Percentiles rank a stretch among this genome's conserved stretches.
Evolutionary conservation across 2,888 invertebrate genomes (phyloP).

Genomic region (Neoitamus cyanurus): DNA sequence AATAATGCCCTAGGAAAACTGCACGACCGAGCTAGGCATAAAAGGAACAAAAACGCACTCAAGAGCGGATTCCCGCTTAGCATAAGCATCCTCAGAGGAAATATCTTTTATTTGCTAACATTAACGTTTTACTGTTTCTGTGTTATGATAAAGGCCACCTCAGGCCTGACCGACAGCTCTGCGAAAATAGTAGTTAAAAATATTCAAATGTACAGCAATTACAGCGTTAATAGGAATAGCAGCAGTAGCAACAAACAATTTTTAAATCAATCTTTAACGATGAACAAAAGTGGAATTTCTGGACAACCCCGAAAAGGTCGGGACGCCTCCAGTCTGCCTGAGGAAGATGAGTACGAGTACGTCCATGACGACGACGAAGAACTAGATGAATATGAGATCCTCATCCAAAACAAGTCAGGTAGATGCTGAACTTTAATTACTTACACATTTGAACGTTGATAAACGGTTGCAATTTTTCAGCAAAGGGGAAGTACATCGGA

Average conservation of each 20-base stretch:
- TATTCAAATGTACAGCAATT: background rate
- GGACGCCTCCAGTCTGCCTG: slow-evolving; percentile 55
- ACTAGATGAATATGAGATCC: slow-evolving; percentile 63
- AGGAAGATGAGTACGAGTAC: slow-evolving; percentile 63
- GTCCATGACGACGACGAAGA: slow-evolving; percentile 64
- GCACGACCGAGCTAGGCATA: background rate
- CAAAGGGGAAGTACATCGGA: slow-evolving; percentile 82
- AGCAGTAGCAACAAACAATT: background rate
- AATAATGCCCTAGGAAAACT: background rate
- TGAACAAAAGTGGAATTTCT: background rate
- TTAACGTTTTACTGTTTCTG: slow-evolving; percentile 25
- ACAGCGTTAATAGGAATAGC: background rate
- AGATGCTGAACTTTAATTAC: slow-evolving; percentile 29
- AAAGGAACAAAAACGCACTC: background rate
- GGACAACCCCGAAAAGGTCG: background rate
- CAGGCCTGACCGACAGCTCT: background rate
- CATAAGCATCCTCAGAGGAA: background rate
- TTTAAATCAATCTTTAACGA: background rate
- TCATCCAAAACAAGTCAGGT: slow-evolving; percentile 65
- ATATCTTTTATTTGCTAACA: slow-evolving; percentile 10
- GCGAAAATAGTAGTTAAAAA: slow-evolving; percentile 10
- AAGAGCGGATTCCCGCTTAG: background rate
- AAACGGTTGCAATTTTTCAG: slow-evolving; percentile 63
- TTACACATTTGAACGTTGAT: background rate
- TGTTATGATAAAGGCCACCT: slow-evolving; percentile 9